Evolutionary conservation across 2,888 invertebrate genomes (phyloP), one percentile per base, ranked within the genome.

Genomic region (Ichneumoninae sp.): DNA sequence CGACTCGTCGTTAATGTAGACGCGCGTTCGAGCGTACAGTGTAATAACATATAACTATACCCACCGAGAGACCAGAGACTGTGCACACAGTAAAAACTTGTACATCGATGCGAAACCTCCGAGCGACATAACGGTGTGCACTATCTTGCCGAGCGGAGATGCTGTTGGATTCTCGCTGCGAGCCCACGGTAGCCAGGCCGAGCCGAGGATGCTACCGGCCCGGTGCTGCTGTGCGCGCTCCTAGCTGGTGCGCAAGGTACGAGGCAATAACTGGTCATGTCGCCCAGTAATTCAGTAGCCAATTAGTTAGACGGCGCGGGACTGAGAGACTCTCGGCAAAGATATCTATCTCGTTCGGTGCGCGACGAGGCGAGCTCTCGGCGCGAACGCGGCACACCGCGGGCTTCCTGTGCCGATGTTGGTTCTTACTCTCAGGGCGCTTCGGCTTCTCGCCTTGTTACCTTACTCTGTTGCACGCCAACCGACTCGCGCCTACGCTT

Each of bases 221-320:
- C 65, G 57, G 73, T 74, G 69, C 44, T 36, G 54, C 80, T 66
- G 50, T 63, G n/a, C n/a, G 30, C 60, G 16, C 30, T 63, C 57
- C 63, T 63, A 63, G 63, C 71, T 47, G 50, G 76, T 76, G 76
- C 47, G 88, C 88, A 86, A 90, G 89, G 89, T 90, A 89, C 89
- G 89, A 89, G 90, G 90, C 91, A 91, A 91, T 91, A 91, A 91
- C 91, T 90, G 89, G 88, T 89, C 92, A 89, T 92, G 91, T 91
- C 90, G 89, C 87, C 89, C 90, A 89, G 91, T 92, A 92, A 92
- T 92, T 92, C 91, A 92, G 92, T 92, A 92, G 92, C 92, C 92
- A 92, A 92, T 92, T 92, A 92, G 92, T 92, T 92, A 91, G 90
- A 89, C 90, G 91, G 91, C 89, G 87, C 89, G 87, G 88, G 88